Evolutionary conservation across 1,140 invertebrate species (phyloP), one percentile per base, ranked within the genome.

Genomic region (Hyles euphorbiae): DNA sequence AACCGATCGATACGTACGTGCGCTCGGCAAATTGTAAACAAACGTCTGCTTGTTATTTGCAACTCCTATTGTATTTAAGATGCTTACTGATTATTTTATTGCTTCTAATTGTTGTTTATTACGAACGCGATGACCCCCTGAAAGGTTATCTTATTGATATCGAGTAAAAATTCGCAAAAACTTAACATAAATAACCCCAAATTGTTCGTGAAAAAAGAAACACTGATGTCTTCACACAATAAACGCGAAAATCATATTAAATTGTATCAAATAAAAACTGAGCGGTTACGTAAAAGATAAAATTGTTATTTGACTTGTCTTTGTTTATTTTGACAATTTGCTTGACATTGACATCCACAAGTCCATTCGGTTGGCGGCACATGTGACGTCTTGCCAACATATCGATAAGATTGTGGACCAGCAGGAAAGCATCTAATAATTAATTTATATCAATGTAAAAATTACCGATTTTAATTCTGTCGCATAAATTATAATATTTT

Each of bases 11-110:
- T 53, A 44, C 22, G 7, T 11, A 32, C 22, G 46, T 45, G 51
- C 34, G 9, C 46, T 49, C 58, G 45, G 32, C 34, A 60, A 46
- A 22, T 56, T 47, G 36, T 56, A 56, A 56, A 61, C 48, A 61
- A 56, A 34, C n/a, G 11, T 43, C 36, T 40, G 34, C n/a, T 36
- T 36, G 9, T 11, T 53, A 53, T 43, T 11, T 40, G 52, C 34
- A 40, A 11, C 5, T 8, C n/a, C 22, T 22, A 52, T 52, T 34
- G n/a, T 34, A 52, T 34, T n/a, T 52, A 50, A 8, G 48, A 50
- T 50, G 32, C 48, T 4, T 12, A 8, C 32, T 34, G 32, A 52
- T 52, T 34, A 50, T 5, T 52, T 33, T 34, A 52, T 40, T 32
- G 33, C 10, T 8, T 40, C 5, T 40, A 40, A 40, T 40, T 40